phyloP scores from a whole-genome alignment of 2,113 vertebrate species.

The Semicossyphus pulcher region DNA sequence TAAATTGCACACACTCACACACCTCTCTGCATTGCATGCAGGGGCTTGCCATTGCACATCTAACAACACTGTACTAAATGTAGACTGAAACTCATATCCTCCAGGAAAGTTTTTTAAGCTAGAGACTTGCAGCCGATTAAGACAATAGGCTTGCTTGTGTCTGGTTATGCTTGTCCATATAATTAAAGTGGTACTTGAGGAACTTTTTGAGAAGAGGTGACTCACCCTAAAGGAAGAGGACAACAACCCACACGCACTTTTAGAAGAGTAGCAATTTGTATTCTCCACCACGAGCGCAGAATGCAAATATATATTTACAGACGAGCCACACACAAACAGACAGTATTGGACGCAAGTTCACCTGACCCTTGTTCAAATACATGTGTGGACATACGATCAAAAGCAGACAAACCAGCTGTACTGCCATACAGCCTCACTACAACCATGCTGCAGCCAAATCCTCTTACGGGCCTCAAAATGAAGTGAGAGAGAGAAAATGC shows the following conservation, averaged over 20 bases:
- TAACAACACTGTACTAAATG: background rate
- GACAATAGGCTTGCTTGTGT: too few relatives aligned
- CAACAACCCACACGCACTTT: background rate
- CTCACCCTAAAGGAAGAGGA: slow-evolving; percentile 23
- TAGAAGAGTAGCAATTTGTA: slow-evolving; percentile 7
- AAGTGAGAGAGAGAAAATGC: slow-evolving; percentile 29
- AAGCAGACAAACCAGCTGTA: slow-evolving; percentile 26
- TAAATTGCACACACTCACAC: slow-evolving; percentile 4
- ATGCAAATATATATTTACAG: background rate
- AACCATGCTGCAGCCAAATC: slow-evolving; percentile 54
- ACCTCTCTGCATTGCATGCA: slow-evolving; percentile 15
- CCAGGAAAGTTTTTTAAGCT: background rate
- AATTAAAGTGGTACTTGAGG: background rate
- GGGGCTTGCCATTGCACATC: slow-evolving; percentile 46
- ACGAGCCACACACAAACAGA: background rate
- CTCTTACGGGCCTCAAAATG: slow-evolving; percentile 52
- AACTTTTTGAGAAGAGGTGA: slow-evolving; percentile 17
- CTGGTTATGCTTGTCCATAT: background rate
- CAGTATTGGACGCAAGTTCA: background rate
- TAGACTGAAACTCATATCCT: slow-evolving; percentile 17
- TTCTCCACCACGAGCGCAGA: background rate
- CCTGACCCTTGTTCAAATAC: background rate
- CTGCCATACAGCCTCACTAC: slow-evolving; percentile 20
- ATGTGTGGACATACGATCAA: background rate
- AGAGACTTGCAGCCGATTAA: background rate